Base-by-base conservation (phyloP, 2,797 vertebrate species). In the Macrochelys suwanniensis region DNA sequence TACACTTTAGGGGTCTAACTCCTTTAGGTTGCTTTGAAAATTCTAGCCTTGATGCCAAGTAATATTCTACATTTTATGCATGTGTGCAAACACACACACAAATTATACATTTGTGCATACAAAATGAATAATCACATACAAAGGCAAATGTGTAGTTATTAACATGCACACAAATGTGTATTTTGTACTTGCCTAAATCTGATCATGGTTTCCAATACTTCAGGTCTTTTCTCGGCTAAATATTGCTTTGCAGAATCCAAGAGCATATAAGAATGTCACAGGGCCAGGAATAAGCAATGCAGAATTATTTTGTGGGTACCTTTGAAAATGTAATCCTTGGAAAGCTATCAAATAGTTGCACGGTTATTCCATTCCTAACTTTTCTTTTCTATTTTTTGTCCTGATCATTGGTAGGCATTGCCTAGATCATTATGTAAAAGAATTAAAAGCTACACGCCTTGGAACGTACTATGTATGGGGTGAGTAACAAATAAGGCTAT, bases 261-360 rank as follows among this genome's bases (percentile, higher is more conserved):
- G n/a, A 71, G n/a, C 10, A 25, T 71, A 37, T 42, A 42, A 13
- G 37, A 71, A 71, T 42, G 10, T 71, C 37, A 23, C n/a, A 12
- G 65, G 65, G n/a, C 21, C n/a, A 42, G 10, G 78, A 94, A 86
- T 53, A 86, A 79, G 25, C 8, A 92, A 94, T 92, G 31, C 47
- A 82, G 33, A 19, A 94, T 81, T 86, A 7, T 12, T 83, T 87
- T 84, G 45, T 65, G 53, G 94, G 45, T 80, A 90, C 88, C 65
- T 68, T 68, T 68, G 65, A 37, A 71, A 71, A 71, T 21, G 42
- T 92, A 87, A 79, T 37, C 76, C 89, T 96, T 88, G 33, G 83
- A 95, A 95, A 91, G n/a, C 90, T 88, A 77, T 95, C 90, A 97
- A 94, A 89, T 50, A 19, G 61, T 93, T 81, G n/a, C n/a, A 71